Conservation (phyloP, 2,113 vertebrate genomes). For the Phylloscopus trochiloides region DNA sequence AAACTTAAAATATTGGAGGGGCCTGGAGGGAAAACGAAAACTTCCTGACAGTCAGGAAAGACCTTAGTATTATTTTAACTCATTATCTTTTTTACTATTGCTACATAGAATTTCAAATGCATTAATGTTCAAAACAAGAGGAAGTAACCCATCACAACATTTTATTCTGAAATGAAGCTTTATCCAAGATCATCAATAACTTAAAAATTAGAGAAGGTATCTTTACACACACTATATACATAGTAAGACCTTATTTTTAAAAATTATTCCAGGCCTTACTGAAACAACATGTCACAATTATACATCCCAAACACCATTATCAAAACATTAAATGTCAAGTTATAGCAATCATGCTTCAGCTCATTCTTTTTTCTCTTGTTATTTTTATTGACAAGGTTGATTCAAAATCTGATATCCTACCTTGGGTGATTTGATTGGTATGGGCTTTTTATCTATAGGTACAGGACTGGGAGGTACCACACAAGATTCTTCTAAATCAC, state of each 20-base stretch:
- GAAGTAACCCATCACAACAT: not conserved
- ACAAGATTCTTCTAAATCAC: constrained; percentile 87
- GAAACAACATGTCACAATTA: not conserved
- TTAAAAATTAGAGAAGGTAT: not conserved
- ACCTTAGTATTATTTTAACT: not conserved
- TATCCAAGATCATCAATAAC: not conserved
- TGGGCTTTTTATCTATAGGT: constrained; percentile 84
- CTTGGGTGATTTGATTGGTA: constrained; percentile 86
- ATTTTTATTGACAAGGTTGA: not conserved
- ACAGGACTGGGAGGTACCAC: constrained; percentile 83
- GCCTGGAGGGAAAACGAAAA: accelerated
- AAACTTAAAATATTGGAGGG: not conserved
- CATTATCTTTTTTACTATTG: not conserved
- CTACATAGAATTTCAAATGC: not conserved
- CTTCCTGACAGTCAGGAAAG: not conserved
- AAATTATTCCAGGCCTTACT: not conserved
- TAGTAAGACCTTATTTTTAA: not conserved
- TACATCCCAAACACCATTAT: not conserved
- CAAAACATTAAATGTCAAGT: not conserved
- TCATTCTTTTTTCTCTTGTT: not conserved
- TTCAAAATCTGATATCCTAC: constrained; percentile 58
- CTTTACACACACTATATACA: not conserved
- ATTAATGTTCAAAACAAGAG: not conserved
- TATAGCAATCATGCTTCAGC: not conserved
- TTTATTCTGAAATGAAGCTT: not conserved